Base-by-base conservation (phyloP, 2,113 vertebrate species). In the Glaucidium brasilianum region DNA sequence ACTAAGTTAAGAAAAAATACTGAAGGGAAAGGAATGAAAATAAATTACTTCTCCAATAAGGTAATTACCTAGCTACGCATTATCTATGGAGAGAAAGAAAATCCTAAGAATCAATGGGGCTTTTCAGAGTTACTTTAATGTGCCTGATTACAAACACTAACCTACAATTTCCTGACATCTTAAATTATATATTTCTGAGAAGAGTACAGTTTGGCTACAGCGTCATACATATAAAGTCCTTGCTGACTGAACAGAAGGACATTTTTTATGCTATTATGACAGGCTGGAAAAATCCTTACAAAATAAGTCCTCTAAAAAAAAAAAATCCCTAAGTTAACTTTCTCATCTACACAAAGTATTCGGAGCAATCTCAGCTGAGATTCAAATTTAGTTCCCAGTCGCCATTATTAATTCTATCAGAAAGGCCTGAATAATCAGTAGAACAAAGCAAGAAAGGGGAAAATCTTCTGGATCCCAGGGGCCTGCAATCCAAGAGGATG, bases 141-240 rank as follows among this genome's bases (percentile, higher is more conserved):
- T 21, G 64, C 35, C 2, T 39, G 64, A 59, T 74, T 52, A 83
- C 39, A 32, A 90, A 63, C 73, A 5, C 16, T 26, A 96, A 81
- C 88, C 89, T 86, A 63, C 67, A 71, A 81, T 94, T 94, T 92
- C 85, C 92, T 90, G 95, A 97, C 92, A 78, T 62, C 41, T 91
- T 80, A 81, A 92, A 95, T 95, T 84, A 62, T 47, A 74, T 6
- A 68, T 45, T 96, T 92, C 67, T 83, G 76, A 72, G 87, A 59
- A 95, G 75, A 79, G 58, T 14, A 74, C 47, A 67, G 69, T 60
- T 82, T 73, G 91, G 56, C 68, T 93, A 85, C 74, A 87, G 53
- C 58, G 55, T 85, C 58, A 59, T 64, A 73, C 59, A 64, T 17
- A 16, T 27, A 72, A 50, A 75, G 71, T 45, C 53, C 67, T 75